phyloP scores from a whole-genome alignment of 2,797 vertebrate species.

The Oceanodroma leucorhoa region DNA sequence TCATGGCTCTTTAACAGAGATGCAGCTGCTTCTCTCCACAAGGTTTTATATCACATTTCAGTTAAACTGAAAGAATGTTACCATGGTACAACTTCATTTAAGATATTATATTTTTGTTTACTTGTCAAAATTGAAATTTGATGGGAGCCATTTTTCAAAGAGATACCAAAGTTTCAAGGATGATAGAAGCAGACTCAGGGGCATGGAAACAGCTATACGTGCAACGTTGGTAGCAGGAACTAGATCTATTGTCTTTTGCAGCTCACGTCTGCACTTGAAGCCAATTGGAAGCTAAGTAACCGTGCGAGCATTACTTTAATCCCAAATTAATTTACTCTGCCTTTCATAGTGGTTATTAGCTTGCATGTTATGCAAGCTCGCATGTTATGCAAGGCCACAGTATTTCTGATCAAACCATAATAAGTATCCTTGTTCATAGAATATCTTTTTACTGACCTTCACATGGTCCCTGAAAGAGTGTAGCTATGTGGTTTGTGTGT shows the following conservation, averaged over 20 bases:
- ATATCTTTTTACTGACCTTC: neutral
- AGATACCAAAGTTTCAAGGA: neutral
- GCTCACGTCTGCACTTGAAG: neutral
- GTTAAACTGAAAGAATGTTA: neutral
- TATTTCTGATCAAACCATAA: neutral
- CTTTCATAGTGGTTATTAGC: neutral
- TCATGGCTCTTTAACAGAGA: slow-evolving; percentile 27
- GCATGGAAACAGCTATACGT: neutral
- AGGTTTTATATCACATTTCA: neutral
- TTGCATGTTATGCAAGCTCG: neutral
- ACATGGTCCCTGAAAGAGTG: neutral
- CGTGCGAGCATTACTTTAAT: neutral
- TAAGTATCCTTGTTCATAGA: neutral
- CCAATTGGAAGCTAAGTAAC: neutral
- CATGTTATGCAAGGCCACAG: neutral
- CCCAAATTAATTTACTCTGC: neutral
- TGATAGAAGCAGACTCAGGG: neutral
- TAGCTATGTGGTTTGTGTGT: neutral
- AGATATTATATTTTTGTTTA: neutral
- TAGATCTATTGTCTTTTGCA: neutral
- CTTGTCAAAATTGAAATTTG: neutral
- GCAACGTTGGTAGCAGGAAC: neutral
- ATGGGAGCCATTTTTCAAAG: neutral
- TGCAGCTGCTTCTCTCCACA: neutral
- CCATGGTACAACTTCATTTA: neutral